A percentile compares a stretch with the other conserved stretches of the same genome.
phyloP scores from a whole-genome alignment of 2,888 invertebrate species.

The Drosophila histrio region DNA sequence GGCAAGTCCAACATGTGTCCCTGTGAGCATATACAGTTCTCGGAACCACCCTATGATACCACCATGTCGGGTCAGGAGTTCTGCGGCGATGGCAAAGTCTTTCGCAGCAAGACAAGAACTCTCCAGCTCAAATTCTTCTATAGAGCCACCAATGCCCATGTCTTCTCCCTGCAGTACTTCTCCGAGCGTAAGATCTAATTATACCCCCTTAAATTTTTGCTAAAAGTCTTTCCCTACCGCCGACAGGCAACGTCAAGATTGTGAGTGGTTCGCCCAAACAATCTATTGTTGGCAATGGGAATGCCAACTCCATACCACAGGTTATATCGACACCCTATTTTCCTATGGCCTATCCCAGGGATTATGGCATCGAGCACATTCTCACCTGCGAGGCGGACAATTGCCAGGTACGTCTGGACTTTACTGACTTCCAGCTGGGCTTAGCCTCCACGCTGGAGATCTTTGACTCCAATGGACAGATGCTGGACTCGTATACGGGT shows the following conservation, averaged over 20 bases:
- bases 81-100: constrained; percentile 86
- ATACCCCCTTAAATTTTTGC: not conserved
- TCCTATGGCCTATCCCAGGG: constrained; percentile 88
- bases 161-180: constrained; percentile 87
- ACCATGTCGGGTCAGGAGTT: constrained; percentile 86
- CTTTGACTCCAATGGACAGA: constrained; percentile 88
- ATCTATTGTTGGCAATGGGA: constrained; percentile 80
- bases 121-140: constrained; percentile 87
- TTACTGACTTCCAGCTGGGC: constrained; percentile 89
- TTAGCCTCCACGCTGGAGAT: constrained; percentile 88
- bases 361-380: constrained; percentile 88
- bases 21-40: constrained; percentile 88
- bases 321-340: constrained; percentile 88
- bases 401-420: constrained; percentile 87
- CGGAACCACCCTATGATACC: constrained; percentile 88
- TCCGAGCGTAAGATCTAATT: constrained; percentile 86
- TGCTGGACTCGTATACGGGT: constrained; percentile 88
- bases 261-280: constrained; percentile 85
- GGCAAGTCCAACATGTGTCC: constrained; percentile 82
- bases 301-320: constrained; percentile 83
- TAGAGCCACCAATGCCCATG: constrained; percentile 86
- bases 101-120: constrained; percentile 87
- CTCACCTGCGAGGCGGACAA: constrained; percentile 86
- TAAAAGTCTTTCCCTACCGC: not conserved
- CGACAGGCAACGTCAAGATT: constrained; percentile 86